phyloP scores from a whole-genome alignment of 2,113 vertebrate genomes.

The Oryzias melastigma region DNA sequence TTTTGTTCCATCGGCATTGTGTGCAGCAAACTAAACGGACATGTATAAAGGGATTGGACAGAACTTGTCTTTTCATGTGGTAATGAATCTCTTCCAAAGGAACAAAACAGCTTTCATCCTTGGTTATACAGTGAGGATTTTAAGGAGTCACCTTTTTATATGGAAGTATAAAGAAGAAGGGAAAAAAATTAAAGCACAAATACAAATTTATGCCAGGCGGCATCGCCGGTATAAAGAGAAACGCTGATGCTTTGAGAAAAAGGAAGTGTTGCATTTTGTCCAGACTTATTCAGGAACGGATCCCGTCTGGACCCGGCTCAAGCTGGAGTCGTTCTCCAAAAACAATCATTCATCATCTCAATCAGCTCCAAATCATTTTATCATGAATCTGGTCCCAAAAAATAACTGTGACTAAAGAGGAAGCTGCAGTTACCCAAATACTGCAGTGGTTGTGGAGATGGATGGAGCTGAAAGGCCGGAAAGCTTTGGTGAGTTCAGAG shows the following conservation, averaged over 20 bases:
- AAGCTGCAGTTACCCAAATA: constrained; percentile 18
- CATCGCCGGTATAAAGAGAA: constrained; percentile 7
- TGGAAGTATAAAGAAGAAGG: constrained; percentile 8
- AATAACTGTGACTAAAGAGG: no score
- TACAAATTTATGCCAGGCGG: constrained; percentile 13
- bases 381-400: not conserved
- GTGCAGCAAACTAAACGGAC: constrained; percentile 59
- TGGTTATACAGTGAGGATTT: constrained; percentile 53
- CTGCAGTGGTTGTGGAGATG: constrained; percentile 23
- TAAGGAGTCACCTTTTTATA: constrained; percentile 31
- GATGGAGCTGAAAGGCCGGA: constrained; percentile 32
- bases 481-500: constrained; percentile 24
- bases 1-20: constrained; percentile 64
- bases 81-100: constrained; percentile 66
- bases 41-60: constrained; percentile 73
- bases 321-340: constrained; percentile 40
- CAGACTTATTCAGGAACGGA: constrained; percentile 38
- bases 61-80: constrained; percentile 73
- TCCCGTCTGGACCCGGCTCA: constrained; percentile 35
- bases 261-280: constrained; percentile 22
- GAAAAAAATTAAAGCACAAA: constrained; percentile 3
- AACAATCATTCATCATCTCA: not conserved
- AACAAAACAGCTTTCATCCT: constrained; percentile 67
- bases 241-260: constrained; percentile 9
- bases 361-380: not conserved